Conservation (phyloP, 2,797 vertebrate genomes). For the Muraenolepis orangiensis region DNA sequence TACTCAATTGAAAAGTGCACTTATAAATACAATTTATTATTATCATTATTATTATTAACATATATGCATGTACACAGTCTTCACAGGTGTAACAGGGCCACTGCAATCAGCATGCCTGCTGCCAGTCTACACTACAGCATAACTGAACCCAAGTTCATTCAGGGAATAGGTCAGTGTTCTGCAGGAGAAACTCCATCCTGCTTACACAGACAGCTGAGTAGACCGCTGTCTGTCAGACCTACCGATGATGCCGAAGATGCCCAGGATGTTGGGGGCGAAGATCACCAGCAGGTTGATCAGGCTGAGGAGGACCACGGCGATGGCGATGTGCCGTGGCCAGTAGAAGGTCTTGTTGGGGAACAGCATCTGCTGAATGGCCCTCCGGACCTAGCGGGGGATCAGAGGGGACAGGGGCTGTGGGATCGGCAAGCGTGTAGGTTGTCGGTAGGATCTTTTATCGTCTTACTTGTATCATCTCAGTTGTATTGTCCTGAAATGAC, state of each 20-base stretch:
- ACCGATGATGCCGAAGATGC: slow-evolving; percentile 97
- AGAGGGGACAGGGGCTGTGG: background rate
- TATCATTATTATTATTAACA: too few relatives aligned
- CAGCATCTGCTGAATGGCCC: slow-evolving; percentile 93
- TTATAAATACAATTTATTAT: too few relatives aligned
- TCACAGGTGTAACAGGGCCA: background rate
- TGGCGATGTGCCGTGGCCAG: slow-evolving; percentile 86
- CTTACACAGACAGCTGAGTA: too few relatives aligned
- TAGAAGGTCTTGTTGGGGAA: slow-evolving; percentile 92
- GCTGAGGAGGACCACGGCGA: slow-evolving; percentile 81
- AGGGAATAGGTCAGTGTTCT: background rate
- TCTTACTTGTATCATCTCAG: background rate
- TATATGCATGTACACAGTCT: too few relatives aligned
- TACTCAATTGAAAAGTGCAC: too few relatives aligned
- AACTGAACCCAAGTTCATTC: background rate
- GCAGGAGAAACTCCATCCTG: background rate
- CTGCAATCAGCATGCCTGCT: background rate
- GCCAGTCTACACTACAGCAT: background rate
- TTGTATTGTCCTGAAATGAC: background rate
- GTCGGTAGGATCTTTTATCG: too few relatives aligned
- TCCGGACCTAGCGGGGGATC: slow-evolving; percentile 77
- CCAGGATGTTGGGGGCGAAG: slow-evolving; percentile 94
- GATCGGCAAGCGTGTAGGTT: too few relatives aligned
- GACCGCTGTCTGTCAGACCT: slow-evolving; percentile 42
- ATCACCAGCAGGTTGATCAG: slow-evolving; percentile 94